Evolutionary conservation across 1,140 invertebrate genomes (phyloP).

Genomic region (Ladona fulva): DNA sequence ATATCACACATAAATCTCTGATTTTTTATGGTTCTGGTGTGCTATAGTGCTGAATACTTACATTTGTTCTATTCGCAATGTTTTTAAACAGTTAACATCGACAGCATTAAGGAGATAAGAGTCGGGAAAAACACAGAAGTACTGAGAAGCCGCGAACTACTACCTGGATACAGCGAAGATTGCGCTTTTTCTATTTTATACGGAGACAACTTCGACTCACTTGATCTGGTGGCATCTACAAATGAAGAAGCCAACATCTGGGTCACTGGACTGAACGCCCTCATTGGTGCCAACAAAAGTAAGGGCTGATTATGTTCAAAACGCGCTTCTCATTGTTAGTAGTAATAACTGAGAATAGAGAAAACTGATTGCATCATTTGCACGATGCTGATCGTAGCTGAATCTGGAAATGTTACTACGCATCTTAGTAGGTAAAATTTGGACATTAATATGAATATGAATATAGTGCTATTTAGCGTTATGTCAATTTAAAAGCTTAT

Average conservation of each 20-base stretch:
- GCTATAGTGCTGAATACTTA: no score
- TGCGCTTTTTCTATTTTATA: constrained; percentile 56
- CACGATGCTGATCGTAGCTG: no score
- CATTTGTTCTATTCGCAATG: neutral
- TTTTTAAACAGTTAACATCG: constrained; percentile 41
- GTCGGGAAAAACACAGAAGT: constrained; percentile 50
- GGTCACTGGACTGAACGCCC: constrained; percentile 48
- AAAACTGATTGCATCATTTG: no score
- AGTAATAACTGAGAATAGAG: no score
- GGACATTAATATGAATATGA: no score
- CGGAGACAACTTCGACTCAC: constrained; percentile 48
- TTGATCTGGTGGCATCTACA: constrained; percentile 50
- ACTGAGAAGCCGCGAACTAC: constrained; percentile 43
- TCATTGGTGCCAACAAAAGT: constrained; percentile 40
- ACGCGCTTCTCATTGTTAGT: neutral
- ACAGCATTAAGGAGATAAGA: constrained; percentile 48
- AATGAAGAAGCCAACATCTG: constrained; percentile 57
- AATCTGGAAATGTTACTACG: no score
- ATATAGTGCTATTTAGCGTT: no score
- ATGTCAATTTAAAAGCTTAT: no score
- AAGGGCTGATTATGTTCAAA: constrained; percentile 19
- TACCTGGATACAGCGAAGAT: constrained; percentile 42
- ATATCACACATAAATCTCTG: no score
- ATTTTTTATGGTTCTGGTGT: no score
- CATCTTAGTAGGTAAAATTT: no score